Conservation (phyloP, 2,888 invertebrate species). For the Heliconius ethilla region DNA sequence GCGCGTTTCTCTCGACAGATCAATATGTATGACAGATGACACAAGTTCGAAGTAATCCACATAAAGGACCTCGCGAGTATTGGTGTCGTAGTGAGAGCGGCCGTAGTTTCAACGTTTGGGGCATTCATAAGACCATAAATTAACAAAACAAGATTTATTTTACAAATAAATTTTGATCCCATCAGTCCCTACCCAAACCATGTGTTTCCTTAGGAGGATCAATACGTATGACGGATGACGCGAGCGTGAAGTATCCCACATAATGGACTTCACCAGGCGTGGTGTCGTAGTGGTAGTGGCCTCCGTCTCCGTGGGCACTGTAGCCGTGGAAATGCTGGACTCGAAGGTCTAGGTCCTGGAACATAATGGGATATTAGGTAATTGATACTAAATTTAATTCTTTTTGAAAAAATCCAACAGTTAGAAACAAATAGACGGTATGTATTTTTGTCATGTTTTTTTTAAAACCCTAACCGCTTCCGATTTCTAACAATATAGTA, state of each 20-base stretch:
- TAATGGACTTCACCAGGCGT: conserved; percentile 94
- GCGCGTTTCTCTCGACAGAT: too few relatives aligned
- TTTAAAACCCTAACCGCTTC: too few relatives aligned
- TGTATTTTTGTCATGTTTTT: too few relatives aligned
- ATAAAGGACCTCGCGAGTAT: not conserved
- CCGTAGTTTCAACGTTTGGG: not conserved
- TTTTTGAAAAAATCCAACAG: too few relatives aligned
- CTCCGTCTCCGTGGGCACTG: conserved; percentile 90
- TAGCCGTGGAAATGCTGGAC: conserved; percentile 98
- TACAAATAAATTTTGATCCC: not conserved
- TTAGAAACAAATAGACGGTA: too few relatives aligned
- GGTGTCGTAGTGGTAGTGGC: conserved; percentile 98
- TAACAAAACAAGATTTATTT: not conserved
- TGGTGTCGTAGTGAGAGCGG: not conserved
- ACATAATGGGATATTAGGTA: not conserved
- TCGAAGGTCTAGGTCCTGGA: conserved; percentile 93
- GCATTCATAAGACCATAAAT: not conserved
- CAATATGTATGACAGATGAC: too few relatives aligned
- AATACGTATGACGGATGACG: conserved; percentile 86
- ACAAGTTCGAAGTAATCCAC: too few relatives aligned
- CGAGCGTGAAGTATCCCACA: conserved; percentile 93
- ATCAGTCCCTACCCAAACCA: conserved; percentile 88
- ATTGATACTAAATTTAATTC: too few relatives aligned
- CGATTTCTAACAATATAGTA: too few relatives aligned
- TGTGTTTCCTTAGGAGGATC: conserved; percentile 87